A percentile compares a stretch with the other conserved stretches of the same genome.
Evolutionary conservation across 92 coral and sea anemone species (phyloP).

Genomic region (Scolanthus callimorphus): DNA sequence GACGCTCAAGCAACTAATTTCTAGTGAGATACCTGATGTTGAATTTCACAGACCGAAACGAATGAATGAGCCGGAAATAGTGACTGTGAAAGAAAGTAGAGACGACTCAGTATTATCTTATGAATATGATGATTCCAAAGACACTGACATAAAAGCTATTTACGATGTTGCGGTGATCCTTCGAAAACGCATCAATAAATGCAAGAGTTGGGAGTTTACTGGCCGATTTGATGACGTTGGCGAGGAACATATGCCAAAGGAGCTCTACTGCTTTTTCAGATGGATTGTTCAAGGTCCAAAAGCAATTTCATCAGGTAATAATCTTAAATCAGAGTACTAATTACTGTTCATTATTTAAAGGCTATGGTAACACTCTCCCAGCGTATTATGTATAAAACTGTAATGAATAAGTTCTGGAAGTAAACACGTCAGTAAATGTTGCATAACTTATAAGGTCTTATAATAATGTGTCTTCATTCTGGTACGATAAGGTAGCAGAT

Average conservation of each 20-base stretch:
- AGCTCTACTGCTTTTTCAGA: conserved; percentile 54
- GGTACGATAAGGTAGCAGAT: too few species aligned
- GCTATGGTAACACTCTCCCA: too few species aligned
- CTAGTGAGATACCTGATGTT: conserved; percentile 39
- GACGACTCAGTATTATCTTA: conserved; percentile 25
- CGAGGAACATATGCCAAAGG: conserved; percentile 39
- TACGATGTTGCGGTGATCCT: conserved; percentile 39
- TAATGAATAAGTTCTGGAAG: too few species aligned
- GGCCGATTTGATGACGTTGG: conserved; percentile 45
- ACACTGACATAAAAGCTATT: conserved; percentile 34
- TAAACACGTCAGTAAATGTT: too few species aligned
- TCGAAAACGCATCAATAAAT: conserved; percentile 46
- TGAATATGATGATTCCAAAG: conserved; percentile 21
- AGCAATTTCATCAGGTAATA: conserved; percentile 28
- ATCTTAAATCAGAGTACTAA: too few species aligned
- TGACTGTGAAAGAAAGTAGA: conserved; percentile 43
- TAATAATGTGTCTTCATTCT: too few species aligned
- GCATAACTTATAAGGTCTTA: too few species aligned
- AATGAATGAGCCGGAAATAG: conserved; percentile 48
- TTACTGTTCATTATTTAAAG: too few species aligned
- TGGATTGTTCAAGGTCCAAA: conserved; percentile 57
- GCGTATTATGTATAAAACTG: too few species aligned
- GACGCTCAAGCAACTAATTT: conserved; percentile 50
- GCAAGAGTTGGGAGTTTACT: conserved; percentile 57
- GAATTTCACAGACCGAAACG: conserved; percentile 65